Percentiles rank a stretch among this genome's conserved stretches.
phyloP scores from a whole-genome alignment of 30 jellyfish, hydroid and myxozoan genomes.

The Clytia hemisphaerica region DNA sequence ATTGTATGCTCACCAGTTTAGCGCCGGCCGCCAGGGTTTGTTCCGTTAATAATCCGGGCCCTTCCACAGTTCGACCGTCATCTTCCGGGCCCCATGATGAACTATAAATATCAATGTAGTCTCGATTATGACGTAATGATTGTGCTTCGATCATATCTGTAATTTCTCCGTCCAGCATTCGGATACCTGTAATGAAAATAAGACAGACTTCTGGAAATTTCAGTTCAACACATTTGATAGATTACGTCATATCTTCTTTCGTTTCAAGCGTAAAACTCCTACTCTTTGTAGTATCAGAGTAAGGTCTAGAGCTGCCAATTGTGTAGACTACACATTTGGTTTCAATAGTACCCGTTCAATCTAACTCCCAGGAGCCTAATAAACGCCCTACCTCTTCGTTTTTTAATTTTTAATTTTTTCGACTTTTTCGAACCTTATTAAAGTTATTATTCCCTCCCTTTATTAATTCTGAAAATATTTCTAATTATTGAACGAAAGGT shows the following conservation, averaged over 20 bases:
- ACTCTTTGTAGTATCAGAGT: no score
- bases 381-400: not conserved
- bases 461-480: not conserved
- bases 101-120: constrained; percentile 83
- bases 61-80: constrained; percentile 91
- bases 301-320: no score
- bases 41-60: constrained; percentile 80
- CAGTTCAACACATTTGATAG: not conserved
- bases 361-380: not conserved
- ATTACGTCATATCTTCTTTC: no score
- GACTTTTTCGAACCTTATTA: not conserved
- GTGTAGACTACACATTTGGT: no score
- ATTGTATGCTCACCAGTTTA: constrained; percentile 31
- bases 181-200: constrained; percentile 47
- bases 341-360: no score
- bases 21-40: constrained; percentile 77
- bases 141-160: constrained; percentile 87
- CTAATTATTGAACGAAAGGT: no score
- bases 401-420: no score
- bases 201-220: not conserved
- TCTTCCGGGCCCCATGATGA: constrained; percentile 99
- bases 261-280: no score
- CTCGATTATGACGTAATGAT: constrained; percentile 81
- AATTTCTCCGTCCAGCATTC: constrained; percentile 98
- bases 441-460: constrained; percentile 1